Conservation (phyloP, 2,797 vertebrate genomes). For the Parauchenoglanis ngamensis region DNA sequence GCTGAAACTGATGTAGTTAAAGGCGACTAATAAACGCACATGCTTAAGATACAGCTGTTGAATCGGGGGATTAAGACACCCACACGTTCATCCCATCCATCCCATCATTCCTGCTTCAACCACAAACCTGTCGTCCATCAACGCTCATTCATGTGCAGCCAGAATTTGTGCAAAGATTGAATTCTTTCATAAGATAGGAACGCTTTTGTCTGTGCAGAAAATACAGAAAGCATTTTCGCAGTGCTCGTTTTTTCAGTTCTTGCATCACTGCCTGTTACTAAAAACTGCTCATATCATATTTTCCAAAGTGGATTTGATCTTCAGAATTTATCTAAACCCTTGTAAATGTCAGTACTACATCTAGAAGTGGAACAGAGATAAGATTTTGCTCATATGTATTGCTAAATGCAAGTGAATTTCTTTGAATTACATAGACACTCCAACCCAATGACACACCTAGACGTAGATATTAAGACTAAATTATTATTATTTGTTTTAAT, state of each 20-base stretch:
- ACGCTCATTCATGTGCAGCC: slow-evolving; percentile 32
- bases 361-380: slow-evolving; percentile 65
- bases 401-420: not conserved
- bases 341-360: slow-evolving; percentile 72
- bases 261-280: slow-evolving; percentile 52
- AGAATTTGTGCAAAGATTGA: slow-evolving; percentile 10
- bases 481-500: not conserved
- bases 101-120: not conserved
- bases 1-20: not conserved
- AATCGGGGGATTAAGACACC: not conserved
- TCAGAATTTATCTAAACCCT: slow-evolving; percentile 69
- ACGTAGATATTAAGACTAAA: not conserved
- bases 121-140: slow-evolving; percentile 37
- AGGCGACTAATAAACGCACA: not conserved
- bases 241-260: slow-evolving; percentile 8
- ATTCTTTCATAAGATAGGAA: not conserved
- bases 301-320: slow-evolving; percentile 66
- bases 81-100: not conserved
- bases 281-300: slow-evolving; percentile 63
- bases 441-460: not conserved
- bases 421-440: not conserved
- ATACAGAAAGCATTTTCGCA: not conserved
- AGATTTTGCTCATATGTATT: slow-evolving; percentile 21
- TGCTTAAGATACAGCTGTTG: not conserved
- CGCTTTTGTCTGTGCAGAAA: slow-evolving; percentile 5